Evolutionary conservation across 2,797 vertebrate species (phyloP), one percentile per base, ranked within the genome.

Genomic region (Pangasius sanitwongsei): DNA sequence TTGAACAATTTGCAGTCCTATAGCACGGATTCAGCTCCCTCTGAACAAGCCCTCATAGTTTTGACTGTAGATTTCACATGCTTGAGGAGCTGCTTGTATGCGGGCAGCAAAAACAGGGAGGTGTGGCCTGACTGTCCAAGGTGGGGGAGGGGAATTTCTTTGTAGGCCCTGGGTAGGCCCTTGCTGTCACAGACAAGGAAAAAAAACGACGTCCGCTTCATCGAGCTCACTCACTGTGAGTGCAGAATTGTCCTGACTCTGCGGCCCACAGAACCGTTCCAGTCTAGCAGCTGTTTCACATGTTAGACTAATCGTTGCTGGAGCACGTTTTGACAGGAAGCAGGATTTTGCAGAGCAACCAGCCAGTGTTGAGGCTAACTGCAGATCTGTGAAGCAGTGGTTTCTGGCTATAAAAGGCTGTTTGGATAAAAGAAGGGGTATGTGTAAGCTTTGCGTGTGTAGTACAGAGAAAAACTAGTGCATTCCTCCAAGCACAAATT

Each of bases 311-410:
- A 81, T 89, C 18, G 23, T 57, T 82, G 67, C n/a, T 72, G 53
- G 87, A 69, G 69, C 48, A 31, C 48, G 70, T 72, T 87, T 82
- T 87, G 63, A 87, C 80, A 75, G 90, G 63, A 65, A 59, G 74
- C 67, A 85, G 75, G n/a, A 67, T 57, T 89, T 86, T 57, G 65
- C 50, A 37, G 69, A 53, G 67, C 55, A 80, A 12, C 48, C 55
- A 25, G 78, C 44, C 72, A 69, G 28, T 72, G 8, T 20, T 82
- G 41, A 61, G 83, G 37, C 48, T 41, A 65, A 81, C 94, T 94
- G 74, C 59, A 48, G 59, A 44, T 65, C 59, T n/a, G 81, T 65
- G 25, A 83, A 83, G 37, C 81, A 83, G 34, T 37, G 82, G 63
- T 78, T 85, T 74, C 53, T 87, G 77, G 44, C 85, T 69, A 78